Base-by-base conservation (phyloP, 2,888 invertebrate species). In the Patella pellucida region DNA sequence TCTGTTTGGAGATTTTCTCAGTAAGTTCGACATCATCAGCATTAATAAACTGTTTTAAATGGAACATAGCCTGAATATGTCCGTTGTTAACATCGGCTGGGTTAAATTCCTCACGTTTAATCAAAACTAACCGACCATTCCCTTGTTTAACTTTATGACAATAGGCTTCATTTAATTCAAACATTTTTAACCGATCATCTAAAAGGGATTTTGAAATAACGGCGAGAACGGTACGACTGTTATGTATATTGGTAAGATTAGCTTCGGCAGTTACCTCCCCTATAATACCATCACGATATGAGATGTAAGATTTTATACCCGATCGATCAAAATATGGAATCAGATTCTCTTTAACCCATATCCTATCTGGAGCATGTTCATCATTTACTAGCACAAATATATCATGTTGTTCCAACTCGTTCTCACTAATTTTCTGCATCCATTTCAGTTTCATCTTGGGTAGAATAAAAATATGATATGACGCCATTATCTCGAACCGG, bases 151-250 rank as follows among this genome's bases (percentile, higher is more conserved):
- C 16, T 62, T n/a, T 62, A 9, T 62, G n/a, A 62, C 23, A 23
- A 62, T 62, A 62, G n/a, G 23, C 9, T 62, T 62, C 62, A 19
- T 62, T 62, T n/a, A 62, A 62, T 62, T 62, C 62, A 14, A 62
- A 19, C 62, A 15, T 62, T n/a, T 62, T 62, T 16, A 19, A 19
- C 7, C 16, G 23, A 23, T 62, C 23, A 3, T 11, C 23, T 19
- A 62, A 19, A 62, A 19, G 23, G n/a, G 62, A 19, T 19, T 62
- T 23, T 19, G 62, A 62, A n/a, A 23, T 12, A n/a, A 62, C 19
- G n/a, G 23, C 62, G 15, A 62, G n/a, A 19, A 62, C 19, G 23
- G 11, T 19, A 19, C 62, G 62, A 19, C 62, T 62, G 19, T 62
- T 62, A n/a, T 62, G n/a, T n/a, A 62, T 62, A 9, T 7, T 62